phyloP scores from a whole-genome alignment of 35 echinoderm and acorn worm genomes.

The Chiridota heheva region DNA sequence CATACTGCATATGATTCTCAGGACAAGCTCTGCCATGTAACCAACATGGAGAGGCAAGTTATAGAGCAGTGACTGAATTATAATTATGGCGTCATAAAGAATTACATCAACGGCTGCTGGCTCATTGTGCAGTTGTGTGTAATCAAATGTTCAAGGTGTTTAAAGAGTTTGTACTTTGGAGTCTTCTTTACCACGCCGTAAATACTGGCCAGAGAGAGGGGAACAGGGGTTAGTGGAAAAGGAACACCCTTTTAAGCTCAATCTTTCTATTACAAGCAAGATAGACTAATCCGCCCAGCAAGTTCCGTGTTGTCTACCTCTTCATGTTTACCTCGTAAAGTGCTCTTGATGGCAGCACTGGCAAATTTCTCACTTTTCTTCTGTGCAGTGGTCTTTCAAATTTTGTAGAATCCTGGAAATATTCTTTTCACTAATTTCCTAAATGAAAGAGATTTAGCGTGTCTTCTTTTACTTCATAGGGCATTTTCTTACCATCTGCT shows the following conservation, averaged over 20 bases:
- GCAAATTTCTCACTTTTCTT: background rate
- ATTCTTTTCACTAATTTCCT: no score
- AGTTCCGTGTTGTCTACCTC: slow-evolving; percentile 10
- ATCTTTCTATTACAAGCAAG: slow-evolving; percentile 19
- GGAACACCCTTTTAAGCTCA: slow-evolving; percentile 23
- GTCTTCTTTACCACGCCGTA: slow-evolving; percentile 2
- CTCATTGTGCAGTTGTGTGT: no score
- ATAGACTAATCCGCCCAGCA: slow-evolving; percentile 23
- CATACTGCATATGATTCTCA: no score
- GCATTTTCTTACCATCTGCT: no score
- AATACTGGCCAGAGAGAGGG: slow-evolving; percentile 27
- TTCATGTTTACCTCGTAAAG: slow-evolving; percentile 3
- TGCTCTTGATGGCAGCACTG: background rate
- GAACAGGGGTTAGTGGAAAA: slow-evolving; percentile 28
- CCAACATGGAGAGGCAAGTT: no score
- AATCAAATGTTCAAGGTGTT: background rate
- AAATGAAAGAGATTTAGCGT: no score
- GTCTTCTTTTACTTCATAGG: no score
- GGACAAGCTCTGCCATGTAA: no score
- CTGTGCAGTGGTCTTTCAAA: background rate
- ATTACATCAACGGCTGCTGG: no score
- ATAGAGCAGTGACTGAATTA: no score
- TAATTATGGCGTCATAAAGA: no score
- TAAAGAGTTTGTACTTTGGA: slow-evolving; percentile 21
- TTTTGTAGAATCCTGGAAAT: background rate